Percentiles rank a stretch among this genome's conserved stretches.
These are phyloP conservation scores for Tanypteryx hageni DNA, from an alignment of 2,888 invertebrate genomes.

Conservation along the genomic window DNA sequence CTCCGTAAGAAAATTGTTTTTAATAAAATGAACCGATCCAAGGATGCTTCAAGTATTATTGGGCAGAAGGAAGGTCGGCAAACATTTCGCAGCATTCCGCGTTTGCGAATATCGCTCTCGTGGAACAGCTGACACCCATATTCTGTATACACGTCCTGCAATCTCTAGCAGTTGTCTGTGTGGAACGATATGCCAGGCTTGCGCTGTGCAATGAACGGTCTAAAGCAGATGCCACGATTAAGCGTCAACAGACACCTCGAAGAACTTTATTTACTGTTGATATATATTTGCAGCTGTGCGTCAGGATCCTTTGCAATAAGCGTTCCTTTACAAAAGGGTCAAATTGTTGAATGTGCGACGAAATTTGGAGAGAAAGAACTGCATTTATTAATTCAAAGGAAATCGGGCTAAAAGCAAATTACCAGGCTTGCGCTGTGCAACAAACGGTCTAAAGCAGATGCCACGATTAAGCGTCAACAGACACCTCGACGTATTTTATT, in stretches of 20 bases:
- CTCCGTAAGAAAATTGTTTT: background rate
- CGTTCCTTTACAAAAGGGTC: background rate
- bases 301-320: background rate
- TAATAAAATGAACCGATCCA: background rate
- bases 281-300: background rate
- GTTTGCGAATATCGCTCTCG: background rate
- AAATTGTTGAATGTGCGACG: too few species aligned
- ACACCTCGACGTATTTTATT: conserved; percentile 12
- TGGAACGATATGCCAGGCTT: background rate
- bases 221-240: background rate
- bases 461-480: background rate
- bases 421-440: background rate
- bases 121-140: background rate
- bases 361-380: too few species aligned
- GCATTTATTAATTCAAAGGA: too few species aligned
- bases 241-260: conserved; percentile 25
- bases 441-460: background rate
- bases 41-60: too few species aligned
- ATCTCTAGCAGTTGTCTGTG: background rate
- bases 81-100: background rate
- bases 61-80: background rate
- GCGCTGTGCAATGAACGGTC: background rate
- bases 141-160: background rate
- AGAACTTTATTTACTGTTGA: background rate
- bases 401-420: too few species aligned